Base-by-base conservation (phyloP, 1,140 invertebrate species). In the Zaprionus ghesquierei region DNA sequence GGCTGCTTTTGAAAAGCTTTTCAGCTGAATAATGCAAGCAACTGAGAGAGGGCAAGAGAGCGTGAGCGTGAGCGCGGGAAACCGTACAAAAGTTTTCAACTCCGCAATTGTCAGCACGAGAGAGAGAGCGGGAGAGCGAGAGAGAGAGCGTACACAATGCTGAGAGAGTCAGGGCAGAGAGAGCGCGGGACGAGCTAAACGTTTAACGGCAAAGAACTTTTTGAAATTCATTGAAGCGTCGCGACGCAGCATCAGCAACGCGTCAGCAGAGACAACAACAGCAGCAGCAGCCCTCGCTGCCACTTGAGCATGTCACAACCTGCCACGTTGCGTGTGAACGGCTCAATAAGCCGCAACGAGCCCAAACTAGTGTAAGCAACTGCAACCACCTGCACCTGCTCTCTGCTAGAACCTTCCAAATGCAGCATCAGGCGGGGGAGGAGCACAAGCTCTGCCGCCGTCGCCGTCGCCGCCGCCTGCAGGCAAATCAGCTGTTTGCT, bases 1-100 rank as follows among this genome's bases (percentile, higher is more conserved):
- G 84, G 84, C 84, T 87, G 84, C 84, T 87, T 82, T 49, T 85
- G 12, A 35, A 84, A 87, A 89, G 85, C 85, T 87, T 87, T 84
- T 87, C 69, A 79, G 84, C 85, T 87, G 81, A 86, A 87, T 82
- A 64, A 64, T 71, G 73, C 60, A 59, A 69, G 71, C 65, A 5
- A 41, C 35, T 41, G 64, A 27, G 38, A 1, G 58, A 41, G 38
- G 3, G 31, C 33, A n/a, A 12, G 15, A 12, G 50, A 29, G 49
- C 49, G 13, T 60, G 49, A 23, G 64, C 31, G 38, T 0, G 56
- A 72, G 59, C 29, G 55, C 25, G 33, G 49, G 61, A 29, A 46
- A 64, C 18, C 31, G 23, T 46, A 65, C 15, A 23, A 56, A 46
- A 50, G 23, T 27, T 64, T 50, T n/a, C 25, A 27, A 35, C n/a